Evolutionary conservation across 2,888 invertebrate species (phyloP).

Genomic region (Geophilus truncorum): DNA sequence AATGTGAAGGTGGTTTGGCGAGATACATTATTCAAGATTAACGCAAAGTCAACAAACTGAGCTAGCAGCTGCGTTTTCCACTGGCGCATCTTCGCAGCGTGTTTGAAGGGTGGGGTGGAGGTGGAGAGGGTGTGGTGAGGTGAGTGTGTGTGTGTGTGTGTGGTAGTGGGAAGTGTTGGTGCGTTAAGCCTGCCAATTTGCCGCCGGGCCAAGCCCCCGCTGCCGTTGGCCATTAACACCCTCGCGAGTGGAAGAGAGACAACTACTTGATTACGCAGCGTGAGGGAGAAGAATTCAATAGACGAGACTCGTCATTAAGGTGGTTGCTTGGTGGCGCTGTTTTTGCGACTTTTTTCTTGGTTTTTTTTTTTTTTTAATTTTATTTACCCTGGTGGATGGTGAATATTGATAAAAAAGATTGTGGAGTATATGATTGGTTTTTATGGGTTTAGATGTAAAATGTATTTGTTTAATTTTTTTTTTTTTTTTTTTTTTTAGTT

Average conservation of each 20-base stretch:
- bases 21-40: slow-evolving; percentile 34
- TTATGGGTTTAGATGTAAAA: too few species aligned
- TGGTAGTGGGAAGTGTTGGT: neutral
- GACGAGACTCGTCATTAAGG: neutral
- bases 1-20: neutral
- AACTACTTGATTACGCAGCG: slow-evolving; percentile 32
- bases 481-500: neutral
- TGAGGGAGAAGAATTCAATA: neutral
- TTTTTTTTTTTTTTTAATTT: neutral
- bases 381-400: too few species aligned
- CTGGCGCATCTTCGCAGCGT: neutral
- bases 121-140: neutral
- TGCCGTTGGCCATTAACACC: slow-evolving; percentile 31
- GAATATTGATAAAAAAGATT: too few species aligned
- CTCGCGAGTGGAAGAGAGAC: neutral
- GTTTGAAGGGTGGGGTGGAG: neutral
- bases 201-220: slow-evolving; percentile 22
- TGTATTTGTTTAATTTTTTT: too few species aligned
- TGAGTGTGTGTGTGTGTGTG: neutral
- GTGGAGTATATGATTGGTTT: too few species aligned
- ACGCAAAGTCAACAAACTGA: slow-evolving; percentile 1
- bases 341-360: neutral
- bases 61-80: neutral
- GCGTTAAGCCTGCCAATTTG: slow-evolving; percentile 32
- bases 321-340: neutral